These are phyloP conservation scores for Caiman crocodilus DNA, from an alignment of 2,797 vertebrate species.

Conservation along the genomic window DNA sequence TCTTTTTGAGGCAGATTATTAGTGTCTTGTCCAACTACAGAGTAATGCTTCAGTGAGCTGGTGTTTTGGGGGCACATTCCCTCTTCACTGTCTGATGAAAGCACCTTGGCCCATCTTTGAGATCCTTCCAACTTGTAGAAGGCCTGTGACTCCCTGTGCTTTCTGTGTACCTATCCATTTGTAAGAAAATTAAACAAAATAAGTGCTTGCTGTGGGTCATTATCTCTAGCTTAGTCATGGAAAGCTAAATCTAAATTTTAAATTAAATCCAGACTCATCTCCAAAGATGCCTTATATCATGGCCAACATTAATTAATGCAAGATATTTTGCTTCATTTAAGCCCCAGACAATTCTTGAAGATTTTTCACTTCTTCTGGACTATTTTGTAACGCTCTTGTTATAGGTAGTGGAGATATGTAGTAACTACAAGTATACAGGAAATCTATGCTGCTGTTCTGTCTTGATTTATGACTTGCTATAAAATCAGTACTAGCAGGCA, in stretches of 20 bases:
- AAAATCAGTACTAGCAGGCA: slow-evolving; percentile 7
- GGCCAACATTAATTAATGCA: not conserved
- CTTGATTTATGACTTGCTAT: slow-evolving; percentile 14
- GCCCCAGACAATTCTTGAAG: not conserved
- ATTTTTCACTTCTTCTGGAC: not conserved
- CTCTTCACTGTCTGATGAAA: not conserved
- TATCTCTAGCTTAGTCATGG: accelerated
- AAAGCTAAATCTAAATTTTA: not conserved
- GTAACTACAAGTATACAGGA: not conserved
- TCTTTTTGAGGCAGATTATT: not conserved
- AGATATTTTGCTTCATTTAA: not conserved
- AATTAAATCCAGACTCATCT: not conserved
- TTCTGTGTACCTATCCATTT: not conserved
- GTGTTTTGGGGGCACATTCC: not conserved
- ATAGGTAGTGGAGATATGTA: not conserved
- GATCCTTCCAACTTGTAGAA: not conserved
- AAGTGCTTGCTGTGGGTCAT: not conserved
- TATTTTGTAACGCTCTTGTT: not conserved
- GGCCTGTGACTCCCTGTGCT: not conserved
- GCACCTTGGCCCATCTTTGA: not conserved
- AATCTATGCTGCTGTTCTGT: not conserved
- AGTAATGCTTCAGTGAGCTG: not conserved
- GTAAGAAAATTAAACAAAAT: not conserved
- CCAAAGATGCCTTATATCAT: not conserved
- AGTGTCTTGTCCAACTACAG: not conserved